phyloP scores from a whole-genome alignment of 2,888 invertebrate genomes.

The Lasioglossum marginatum region DNA sequence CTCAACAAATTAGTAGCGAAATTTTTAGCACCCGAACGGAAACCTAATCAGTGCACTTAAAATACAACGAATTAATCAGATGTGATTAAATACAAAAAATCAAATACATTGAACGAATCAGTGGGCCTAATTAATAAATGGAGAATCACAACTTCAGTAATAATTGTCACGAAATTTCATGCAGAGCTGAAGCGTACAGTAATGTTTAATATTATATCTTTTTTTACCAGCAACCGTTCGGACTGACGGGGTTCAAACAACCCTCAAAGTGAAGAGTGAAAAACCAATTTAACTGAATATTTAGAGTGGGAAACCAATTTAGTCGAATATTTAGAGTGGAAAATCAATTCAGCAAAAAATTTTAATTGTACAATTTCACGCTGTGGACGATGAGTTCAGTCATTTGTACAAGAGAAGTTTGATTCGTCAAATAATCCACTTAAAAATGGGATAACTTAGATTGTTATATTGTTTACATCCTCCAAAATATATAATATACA shows the following conservation, averaged over 20 bases:
- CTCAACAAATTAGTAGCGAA: slow-evolving; percentile 49
- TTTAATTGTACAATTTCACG: not conserved
- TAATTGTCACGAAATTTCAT: not conserved
- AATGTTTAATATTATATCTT: not conserved
- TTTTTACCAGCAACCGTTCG: not conserved
- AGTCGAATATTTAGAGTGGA: not conserved
- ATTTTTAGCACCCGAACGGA: slow-evolving; percentile 26
- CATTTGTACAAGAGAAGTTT: not conserved
- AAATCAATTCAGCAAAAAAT: not conserved
- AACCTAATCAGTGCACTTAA: slow-evolving; percentile 23
- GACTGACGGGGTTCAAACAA: not conserved
- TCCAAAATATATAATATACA: not conserved
- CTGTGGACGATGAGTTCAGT: not conserved
- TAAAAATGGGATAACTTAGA: not conserved
- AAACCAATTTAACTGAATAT: not conserved
- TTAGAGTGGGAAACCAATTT: slow-evolving; percentile 2
- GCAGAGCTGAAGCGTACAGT: not conserved
- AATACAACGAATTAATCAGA: not conserved
- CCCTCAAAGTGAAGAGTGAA: not conserved
- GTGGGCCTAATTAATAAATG: not conserved
- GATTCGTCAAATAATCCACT: not conserved
- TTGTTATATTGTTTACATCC: not conserved
- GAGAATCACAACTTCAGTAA: not conserved
- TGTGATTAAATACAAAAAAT: not conserved
- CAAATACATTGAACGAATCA: not conserved